These are phyloP conservation scores for Nautilus pompilius DNA, from an alignment of 1,140 invertebrate genomes.

Conservation along the genomic window DNA sequence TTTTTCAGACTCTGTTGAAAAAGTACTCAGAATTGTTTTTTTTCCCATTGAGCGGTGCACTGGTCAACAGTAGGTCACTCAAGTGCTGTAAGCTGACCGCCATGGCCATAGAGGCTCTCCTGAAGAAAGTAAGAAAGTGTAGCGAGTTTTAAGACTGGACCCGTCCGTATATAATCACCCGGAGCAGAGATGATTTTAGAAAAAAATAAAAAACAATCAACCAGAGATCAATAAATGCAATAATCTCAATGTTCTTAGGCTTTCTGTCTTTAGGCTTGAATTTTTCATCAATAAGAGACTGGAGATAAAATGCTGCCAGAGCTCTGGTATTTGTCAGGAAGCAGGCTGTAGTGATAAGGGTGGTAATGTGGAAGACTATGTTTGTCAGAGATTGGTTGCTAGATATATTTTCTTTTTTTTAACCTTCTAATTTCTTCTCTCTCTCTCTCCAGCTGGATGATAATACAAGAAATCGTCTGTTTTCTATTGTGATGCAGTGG, in stretches of 20 bases:
- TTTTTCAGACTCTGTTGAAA: slow-evolving; percentile 61
- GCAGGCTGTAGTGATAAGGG: no score
- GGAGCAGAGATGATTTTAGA: no score
- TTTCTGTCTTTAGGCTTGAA: no score
- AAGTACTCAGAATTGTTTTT: slow-evolving; percentile 69
- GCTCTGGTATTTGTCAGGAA: no score
- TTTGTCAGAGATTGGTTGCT: background rate
- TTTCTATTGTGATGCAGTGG: slow-evolving; percentile 57
- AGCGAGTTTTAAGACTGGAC: no score
- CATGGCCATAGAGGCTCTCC: slow-evolving; percentile 49
- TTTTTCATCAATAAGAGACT: no score
- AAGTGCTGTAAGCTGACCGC: slow-evolving; percentile 52
- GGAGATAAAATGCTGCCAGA: no score
- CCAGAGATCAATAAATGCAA: no score
- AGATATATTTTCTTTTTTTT: slow-evolving; percentile 4
- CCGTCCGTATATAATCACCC: no score
- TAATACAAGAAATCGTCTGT: slow-evolving; percentile 33
- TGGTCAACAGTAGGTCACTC: slow-evolving; percentile 55
- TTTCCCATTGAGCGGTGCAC: slow-evolving; percentile 65
- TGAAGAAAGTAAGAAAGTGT: slow-evolving; percentile 47
- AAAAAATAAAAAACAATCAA: no score
- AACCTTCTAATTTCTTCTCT: no score
- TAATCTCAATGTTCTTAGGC: no score
- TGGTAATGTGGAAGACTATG: background rate
- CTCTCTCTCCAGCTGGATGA: slow-evolving; percentile 34